Evolutionary conservation across 2,888 invertebrate genomes (phyloP).

Genomic region (Sussaba pulchella): DNA sequence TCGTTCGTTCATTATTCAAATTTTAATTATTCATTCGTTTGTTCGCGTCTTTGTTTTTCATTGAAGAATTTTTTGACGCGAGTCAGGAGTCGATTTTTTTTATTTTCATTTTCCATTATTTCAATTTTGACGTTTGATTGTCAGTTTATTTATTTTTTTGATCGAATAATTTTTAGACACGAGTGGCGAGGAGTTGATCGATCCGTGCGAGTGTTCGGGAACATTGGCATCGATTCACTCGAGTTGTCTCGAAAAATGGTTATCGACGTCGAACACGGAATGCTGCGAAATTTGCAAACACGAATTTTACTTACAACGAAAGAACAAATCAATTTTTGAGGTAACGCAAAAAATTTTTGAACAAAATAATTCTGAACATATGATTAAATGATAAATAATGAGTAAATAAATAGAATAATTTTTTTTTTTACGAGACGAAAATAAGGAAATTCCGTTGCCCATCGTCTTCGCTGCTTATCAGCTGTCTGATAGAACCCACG

Average conservation of each 20-base stretch:
- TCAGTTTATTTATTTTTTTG: too few relatives aligned
- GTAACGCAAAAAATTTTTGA: conserved; percentile 1
- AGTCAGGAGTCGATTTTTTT: too few relatives aligned
- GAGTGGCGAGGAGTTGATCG: conserved; percentile 84
- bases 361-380: too few relatives aligned
- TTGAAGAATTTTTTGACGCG: too few relatives aligned
- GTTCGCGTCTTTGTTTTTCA: not conserved
- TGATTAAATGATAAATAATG: too few relatives aligned
- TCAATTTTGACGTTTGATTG: too few relatives aligned
- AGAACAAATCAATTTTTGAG: conserved; percentile 81
- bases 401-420: too few relatives aligned
- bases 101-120: not conserved
- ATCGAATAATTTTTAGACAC: conserved; percentile 77
- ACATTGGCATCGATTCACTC: conserved; percentile 85
- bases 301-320: conserved; percentile 83
- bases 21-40: not conserved
- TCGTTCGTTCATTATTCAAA: too few relatives aligned
- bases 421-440: too few relatives aligned
- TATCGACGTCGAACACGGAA: conserved; percentile 85
- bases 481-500: too few relatives aligned
- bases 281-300: conserved; percentile 86
- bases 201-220: conserved; percentile 86
- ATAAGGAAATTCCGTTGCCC: too few relatives aligned
- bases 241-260: conserved; percentile 86
- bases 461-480: too few relatives aligned